Base-by-base conservation (phyloP, 2,113 vertebrate genomes). In the Damaliscus lunatus region DNA sequence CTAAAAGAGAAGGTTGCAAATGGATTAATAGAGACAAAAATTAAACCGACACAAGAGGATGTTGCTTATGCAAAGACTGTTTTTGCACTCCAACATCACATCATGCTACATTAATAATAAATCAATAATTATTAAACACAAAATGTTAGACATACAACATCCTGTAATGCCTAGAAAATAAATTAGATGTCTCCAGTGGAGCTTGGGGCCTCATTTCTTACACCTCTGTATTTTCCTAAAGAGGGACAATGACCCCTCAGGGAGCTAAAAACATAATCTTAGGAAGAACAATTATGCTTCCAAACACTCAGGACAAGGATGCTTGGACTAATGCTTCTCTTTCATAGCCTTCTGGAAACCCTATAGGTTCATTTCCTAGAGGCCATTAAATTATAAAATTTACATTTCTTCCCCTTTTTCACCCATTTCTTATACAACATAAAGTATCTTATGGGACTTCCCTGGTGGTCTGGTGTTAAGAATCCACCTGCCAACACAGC, bases 1-100 rank as follows among this genome's bases (percentile, higher is more conserved):
- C 98, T 99, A 31, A 33, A 92, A 95, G 21, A 87, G 46, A 96
- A 84, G 57, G 94, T 80, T 55, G 40, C 6, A 97, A 96, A 89
- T 57, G 17, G 0, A 95, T 78, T 48, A 16, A 91, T 7, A 97
- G 4, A 57, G 23, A 95, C 29, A 97, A 97, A 93, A 94, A 71
- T 25, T 46, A 88, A 97, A 60, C 5, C 80, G 14, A 88, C 64
- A 53, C 59, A 90, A 94, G 71, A 97, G 25, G 50, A 94, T 67
- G 27, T 52, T 95, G 96, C 64, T 87, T 94, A 96, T 12, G 52
- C 57, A 71, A 85, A 62, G 48, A 85, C 7, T 59, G 52, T 50
- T 91, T 97, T 78, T 87, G 10, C 55, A 62, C 3, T 62, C 16
- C 53, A 92, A 55, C 52, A 77, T 25, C 52, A 52, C 10, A 52